Conservation (phyloP, 2,888 invertebrate genomes). For the Meliscaeva auricollis region DNA sequence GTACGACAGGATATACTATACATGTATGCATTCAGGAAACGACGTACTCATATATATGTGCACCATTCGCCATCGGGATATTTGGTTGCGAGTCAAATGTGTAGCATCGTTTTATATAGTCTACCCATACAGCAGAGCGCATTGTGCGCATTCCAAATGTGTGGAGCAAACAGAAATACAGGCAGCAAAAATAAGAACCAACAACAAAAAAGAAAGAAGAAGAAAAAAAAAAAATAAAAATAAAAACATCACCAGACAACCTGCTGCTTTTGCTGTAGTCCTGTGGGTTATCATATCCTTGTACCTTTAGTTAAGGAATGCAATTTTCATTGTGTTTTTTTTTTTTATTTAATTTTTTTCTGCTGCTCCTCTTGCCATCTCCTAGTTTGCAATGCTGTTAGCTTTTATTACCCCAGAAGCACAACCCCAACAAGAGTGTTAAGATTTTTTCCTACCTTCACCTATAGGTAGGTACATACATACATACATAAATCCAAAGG, state of each 20-base stretch:
- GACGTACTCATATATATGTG: neutral
- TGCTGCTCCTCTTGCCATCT: neutral
- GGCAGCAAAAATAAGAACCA: constrained; percentile 18
- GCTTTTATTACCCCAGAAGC: constrained; percentile 53
- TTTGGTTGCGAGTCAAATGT: constrained; percentile 60
- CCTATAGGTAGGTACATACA: neutral
- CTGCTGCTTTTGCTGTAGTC: constrained; percentile 49
- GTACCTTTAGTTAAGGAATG: constrained; percentile 48
- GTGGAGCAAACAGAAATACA: constrained; percentile 32
- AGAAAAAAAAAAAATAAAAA: neutral
- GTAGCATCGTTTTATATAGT: constrained; percentile 42
- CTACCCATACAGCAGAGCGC: constrained; percentile 36
- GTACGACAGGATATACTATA: neutral
- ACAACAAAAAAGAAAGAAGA: neutral
- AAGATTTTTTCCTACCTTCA: constrained; percentile 32
- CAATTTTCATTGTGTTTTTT: constrained; percentile 42
- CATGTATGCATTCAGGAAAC: neutral
- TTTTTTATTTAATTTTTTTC: too few species aligned
- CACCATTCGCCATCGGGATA: constrained; percentile 12
- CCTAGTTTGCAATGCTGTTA: constrained; percentile 43
- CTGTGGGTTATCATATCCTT: constrained; percentile 49
- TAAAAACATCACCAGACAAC: constrained; percentile 35
- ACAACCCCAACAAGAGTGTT: constrained; percentile 46
- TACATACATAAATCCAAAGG: constrained; percentile 16
- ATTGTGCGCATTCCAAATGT: constrained; percentile 62